Evolutionary conservation across 2,888 invertebrate species (phyloP), one percentile per base, ranked within the genome.

Genomic region (Heliconius aoede): DNA sequence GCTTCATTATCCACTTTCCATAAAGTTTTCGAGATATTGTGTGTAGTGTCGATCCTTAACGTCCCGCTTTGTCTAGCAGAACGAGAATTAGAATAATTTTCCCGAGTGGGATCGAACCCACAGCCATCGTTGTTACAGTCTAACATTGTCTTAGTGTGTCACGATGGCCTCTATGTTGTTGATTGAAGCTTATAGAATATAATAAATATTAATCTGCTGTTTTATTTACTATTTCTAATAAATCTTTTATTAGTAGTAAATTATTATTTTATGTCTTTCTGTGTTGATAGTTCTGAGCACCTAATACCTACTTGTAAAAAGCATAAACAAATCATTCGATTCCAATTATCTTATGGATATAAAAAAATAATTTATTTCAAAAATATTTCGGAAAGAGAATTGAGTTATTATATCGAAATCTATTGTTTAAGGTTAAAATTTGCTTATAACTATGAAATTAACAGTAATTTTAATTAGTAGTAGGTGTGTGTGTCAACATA

Each of bases 281-380:
- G n/a, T 11, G 55, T 55, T 55, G 55, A 55, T 55, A 11, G 3
- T n/a, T 55, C n/a, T n/a, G 55, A n/a, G 55, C 55, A 55, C 9
- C n/a, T 55, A 55, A 55, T 55, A 55, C 55, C n/a, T 55, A n/a
- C 55, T 55, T 55, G n/a, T 55, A n/a, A 55, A n/a, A 55, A n/a
- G n/a, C n/a, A 46, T 46, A 55, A n/a, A 55, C 11, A 46, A 46
- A 46, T 1, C 18, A 21, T 46, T 46, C 13, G 15, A 46, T 46
- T 46, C 5, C 46, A 1, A 46, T 46, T 46, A 18, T 36, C 3
- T 36, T 36, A 36, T 11, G 36, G 36, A 3, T 11, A 36, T 32
- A 36, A 11, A 11, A 36, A 21, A 21, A 15, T 18, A 46, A 21
- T 0, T 5, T 9, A n/a, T 55, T 55, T 55, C 0, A 9, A 55